Evolutionary conservation across 2,797 vertebrate genomes (phyloP).

Genomic region (Strix occidentalis): DNA sequence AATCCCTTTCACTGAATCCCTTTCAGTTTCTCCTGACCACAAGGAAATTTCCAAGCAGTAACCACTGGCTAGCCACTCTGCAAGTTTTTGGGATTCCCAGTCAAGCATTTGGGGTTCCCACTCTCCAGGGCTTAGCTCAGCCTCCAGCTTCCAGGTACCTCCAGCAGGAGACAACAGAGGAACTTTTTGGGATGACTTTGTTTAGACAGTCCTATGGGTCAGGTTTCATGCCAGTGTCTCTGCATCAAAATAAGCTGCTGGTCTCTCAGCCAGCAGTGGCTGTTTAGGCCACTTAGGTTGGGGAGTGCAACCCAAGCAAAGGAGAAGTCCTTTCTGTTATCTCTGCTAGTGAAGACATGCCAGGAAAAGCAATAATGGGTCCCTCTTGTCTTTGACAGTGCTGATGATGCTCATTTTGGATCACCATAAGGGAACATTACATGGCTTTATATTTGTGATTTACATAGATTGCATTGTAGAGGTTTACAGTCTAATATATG

Average conservation of each 20-base stretch:
- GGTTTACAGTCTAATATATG: not conserved
- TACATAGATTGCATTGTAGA: not conserved
- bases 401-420: not conserved
- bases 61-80: not conserved
- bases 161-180: not conserved
- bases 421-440: not conserved
- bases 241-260: not conserved
- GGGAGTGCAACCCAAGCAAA: not conserved
- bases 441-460: constrained; percentile 19
- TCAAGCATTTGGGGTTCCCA: not conserved
- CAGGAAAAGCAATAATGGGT: not conserved
- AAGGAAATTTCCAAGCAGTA: not conserved
- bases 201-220: not conserved
- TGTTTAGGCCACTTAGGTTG: not conserved
- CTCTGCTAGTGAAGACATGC: not conserved
- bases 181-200: not conserved
- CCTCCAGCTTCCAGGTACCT: not conserved
- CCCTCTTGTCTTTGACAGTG: not conserved
- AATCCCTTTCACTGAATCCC: not conserved
- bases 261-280: not conserved
- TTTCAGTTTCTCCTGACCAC: not conserved
- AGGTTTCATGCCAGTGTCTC: not conserved
- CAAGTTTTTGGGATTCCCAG: not conserved
- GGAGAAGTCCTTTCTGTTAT: not conserved
- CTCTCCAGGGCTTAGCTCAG: not conserved